A percentile compares a stretch with the other conserved stretches of the same genome.
phyloP scores from a whole-genome alignment of 2,797 vertebrate genomes.

The Poeciliopsis gracilis region DNA sequence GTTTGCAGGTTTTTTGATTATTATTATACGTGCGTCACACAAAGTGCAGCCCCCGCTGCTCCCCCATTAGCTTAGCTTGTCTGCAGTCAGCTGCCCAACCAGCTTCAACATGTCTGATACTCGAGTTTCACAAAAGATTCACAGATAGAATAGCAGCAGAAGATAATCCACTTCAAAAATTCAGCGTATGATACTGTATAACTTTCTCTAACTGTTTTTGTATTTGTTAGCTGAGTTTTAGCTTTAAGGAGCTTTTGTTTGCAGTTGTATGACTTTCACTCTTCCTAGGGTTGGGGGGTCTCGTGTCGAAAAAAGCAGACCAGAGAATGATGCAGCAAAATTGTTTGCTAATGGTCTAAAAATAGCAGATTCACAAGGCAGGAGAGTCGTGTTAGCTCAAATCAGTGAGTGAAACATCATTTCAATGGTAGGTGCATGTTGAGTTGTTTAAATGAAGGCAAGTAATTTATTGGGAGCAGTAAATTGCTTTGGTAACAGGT shows the following conservation, averaged over 20 bases:
- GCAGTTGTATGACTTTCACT: not conserved
- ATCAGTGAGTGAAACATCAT: not conserved
- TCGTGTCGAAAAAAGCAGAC: not conserved
- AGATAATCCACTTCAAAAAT: not conserved
- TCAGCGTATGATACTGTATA: not conserved
- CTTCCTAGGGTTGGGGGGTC: not conserved
- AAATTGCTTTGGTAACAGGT: not conserved
- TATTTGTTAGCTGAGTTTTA: not conserved
- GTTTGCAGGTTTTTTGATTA: constrained; percentile 32
- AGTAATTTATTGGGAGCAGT: not conserved
- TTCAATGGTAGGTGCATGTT: not conserved
- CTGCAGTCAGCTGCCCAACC: constrained; percentile 26
- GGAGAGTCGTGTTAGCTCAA: not conserved
- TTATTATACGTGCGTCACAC: constrained; percentile 68
- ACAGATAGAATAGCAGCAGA: not conserved
- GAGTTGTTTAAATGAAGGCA: not conserved
- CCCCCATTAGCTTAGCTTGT: constrained; percentile 5
- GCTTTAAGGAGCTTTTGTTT: not conserved
- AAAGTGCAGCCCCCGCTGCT: not conserved
- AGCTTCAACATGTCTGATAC: constrained; percentile 28
- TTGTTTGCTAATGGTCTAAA: not conserved
- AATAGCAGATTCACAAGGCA: not conserved
- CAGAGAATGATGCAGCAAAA: not conserved
- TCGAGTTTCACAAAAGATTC: constrained; percentile 14
- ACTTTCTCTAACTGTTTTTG: not conserved